A percentile compares a stretch with the other conserved stretches of the same genome.
Conservation (phyloP, 2,888 invertebrate species). For the Nasonia oneida region DNA sequence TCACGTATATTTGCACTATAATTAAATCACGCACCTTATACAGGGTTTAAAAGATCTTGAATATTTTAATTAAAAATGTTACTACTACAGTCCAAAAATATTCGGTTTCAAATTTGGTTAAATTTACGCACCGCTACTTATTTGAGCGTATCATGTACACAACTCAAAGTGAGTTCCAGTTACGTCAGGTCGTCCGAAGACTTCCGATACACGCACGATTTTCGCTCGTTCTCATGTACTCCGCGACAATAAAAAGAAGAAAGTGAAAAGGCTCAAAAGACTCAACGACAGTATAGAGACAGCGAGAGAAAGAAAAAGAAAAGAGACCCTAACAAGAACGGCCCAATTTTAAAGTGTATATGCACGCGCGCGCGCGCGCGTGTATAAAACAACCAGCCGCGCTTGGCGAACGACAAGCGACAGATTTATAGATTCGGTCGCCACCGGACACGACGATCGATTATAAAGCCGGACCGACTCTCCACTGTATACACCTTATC, state of each 20-base stretch:
- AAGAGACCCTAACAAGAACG: conserved; percentile 30
- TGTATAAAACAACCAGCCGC: background rate
- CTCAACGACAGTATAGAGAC: background rate
- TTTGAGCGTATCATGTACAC: background rate
- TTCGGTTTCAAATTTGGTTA: no score
- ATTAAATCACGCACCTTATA: background rate
- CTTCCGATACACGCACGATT: background rate
- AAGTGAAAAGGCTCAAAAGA: background rate
- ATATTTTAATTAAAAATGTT: background rate
- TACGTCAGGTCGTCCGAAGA: background rate
- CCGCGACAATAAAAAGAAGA: background rate
- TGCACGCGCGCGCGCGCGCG: background rate
- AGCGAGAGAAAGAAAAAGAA: conserved; percentile 13
- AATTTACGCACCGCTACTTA: no score
- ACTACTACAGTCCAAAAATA: background rate
- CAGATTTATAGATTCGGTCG: conserved; percentile 39
- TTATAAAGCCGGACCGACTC: conserved; percentile 22
- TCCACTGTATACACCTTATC: conserved; percentile 4
- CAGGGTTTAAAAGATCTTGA: background rate
- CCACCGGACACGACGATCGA: background rate
- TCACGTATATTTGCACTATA: background rate
- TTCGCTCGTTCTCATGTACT: background rate
- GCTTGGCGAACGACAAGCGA: background rate
- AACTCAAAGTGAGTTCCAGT: background rate
- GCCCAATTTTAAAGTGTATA: conserved; percentile 26